Conservation (phyloP, 2,113 vertebrate species). For the Thamnaconus septentrionalis region DNA sequence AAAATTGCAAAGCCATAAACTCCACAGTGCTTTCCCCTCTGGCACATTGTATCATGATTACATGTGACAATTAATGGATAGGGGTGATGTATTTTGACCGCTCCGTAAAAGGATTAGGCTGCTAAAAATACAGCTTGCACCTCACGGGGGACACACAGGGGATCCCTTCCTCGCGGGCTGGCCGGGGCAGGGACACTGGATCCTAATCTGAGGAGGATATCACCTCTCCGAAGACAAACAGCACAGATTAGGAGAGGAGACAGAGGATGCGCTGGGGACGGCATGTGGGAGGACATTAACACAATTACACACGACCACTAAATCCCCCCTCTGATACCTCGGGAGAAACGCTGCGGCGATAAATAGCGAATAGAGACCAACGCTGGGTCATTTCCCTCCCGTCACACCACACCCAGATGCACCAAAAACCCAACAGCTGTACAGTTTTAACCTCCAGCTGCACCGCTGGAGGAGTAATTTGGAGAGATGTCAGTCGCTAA, state of each 20-base stretch:
- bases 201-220: slow-evolving; percentile 74
- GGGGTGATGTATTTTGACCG: slow-evolving; percentile 25
- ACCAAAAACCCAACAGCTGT: slow-evolving; percentile 3
- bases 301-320: slow-evolving; percentile 76
- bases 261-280: slow-evolving; percentile 75
- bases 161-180: slow-evolving; percentile 59
- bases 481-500: too few relatives aligned
- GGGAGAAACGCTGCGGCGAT: slow-evolving; percentile 56
- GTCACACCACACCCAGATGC: slow-evolving; percentile 36
- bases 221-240: slow-evolving; percentile 79
- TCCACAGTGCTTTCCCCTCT: slow-evolving; percentile 1
- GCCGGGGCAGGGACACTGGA: slow-evolving; percentile 63
- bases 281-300: slow-evolving; percentile 76
- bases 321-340: slow-evolving; percentile 64
- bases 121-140: slow-evolving; percentile 71
- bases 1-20: slow-evolving; percentile 16
- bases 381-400: slow-evolving; percentile 59
- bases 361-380: slow-evolving; percentile 67
- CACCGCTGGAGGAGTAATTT: neutral
- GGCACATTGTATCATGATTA: slow-evolving; percentile 25
- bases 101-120: slow-evolving; percentile 67
- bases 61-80: slow-evolving; percentile 49
- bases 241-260: slow-evolving; percentile 78
- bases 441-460: slow-evolving; percentile 4
- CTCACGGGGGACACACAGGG: slow-evolving; percentile 47